Base-by-base conservation (phyloP, 1,140 invertebrate species). In the Chelonus insularis region DNA sequence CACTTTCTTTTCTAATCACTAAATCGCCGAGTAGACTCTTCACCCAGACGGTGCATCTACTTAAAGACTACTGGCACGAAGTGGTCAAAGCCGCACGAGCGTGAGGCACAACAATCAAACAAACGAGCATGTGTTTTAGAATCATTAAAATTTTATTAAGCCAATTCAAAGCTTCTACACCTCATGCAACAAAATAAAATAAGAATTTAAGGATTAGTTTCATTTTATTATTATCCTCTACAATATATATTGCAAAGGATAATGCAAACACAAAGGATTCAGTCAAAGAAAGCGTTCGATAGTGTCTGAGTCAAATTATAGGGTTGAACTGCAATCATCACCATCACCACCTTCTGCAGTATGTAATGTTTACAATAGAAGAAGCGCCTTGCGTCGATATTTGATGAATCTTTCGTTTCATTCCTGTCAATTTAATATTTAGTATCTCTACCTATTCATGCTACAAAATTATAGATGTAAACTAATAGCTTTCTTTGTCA, bases 221-320 rank as follows among this genome's bases (percentile, higher is more conserved):
- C 37, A 14, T 14, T n/a, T n/a, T n/a, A n/a, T n/a, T 39, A 39
- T 39, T 39, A 5, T 9, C 14, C 39, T 18, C 0, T 0, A 3
- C 39, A 16, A 16, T 43, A 43, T 14, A 43, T 43, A 20, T 16
- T 16, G 12, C 8, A 43, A 43, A 43, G 16, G 3, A 16, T 16
- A 25, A 48, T 18, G 20, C 11, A 25, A 23, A 25, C 11, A 48
- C 18, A 25, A 23, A 48, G 18, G 18, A 23, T 20, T 23, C 5
- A 18, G 21, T 18, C 34, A 29, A 39, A 37, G 32, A 16, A 55
- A 5, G 52, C 32, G 34, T 36, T 55, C 29, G 18, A 55, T 39
- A 55, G 16, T 21, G 52, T 16, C 29, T 18, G 18, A 55, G 52
- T 55, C 20, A 55, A 55, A 55, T 55, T 55, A 55, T 55, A 55